phyloP scores from a whole-genome alignment of 2,888 invertebrate genomes.

The Panorpa germanica region DNA sequence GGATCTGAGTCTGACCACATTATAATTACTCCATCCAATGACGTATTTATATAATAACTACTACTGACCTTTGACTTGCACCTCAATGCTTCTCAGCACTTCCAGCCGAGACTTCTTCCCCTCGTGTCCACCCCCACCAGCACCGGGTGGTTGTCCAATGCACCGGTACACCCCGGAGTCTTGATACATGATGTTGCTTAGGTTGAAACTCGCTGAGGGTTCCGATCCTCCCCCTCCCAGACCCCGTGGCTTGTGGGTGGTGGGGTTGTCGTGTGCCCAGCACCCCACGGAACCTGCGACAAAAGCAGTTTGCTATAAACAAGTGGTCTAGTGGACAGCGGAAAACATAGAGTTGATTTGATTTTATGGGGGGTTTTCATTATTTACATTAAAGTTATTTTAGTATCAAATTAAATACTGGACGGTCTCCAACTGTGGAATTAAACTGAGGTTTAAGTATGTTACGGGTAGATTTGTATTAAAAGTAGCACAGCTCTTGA shows the following conservation, averaged over 20 bases:
- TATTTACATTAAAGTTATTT: no score
- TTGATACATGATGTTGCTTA: constrained; percentile 54
- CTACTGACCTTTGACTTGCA: constrained; percentile 32
- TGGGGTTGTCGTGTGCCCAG: constrained; percentile 36
- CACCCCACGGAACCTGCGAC: constrained; percentile 35
- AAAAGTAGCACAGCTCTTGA: no score
- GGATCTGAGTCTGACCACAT: neutral
- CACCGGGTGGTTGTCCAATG: constrained; percentile 28
- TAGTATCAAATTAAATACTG: no score
- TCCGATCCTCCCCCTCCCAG: constrained; percentile 31
- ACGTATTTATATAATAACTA: neutral
- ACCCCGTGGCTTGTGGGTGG: constrained; percentile 31
- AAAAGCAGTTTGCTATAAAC: neutral
- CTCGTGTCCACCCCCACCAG: no score
- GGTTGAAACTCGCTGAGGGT: constrained; percentile 37
- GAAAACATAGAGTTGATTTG: no score
- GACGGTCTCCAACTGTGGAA: no score
- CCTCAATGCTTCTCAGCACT: constrained; percentile 30
- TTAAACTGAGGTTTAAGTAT: no score
- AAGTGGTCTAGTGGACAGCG: no score
- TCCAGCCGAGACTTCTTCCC: constrained; percentile 31
- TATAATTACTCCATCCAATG: neutral
- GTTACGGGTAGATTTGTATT: no score
- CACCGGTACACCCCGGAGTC: constrained; percentile 61
- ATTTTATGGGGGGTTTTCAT: no score